Evolutionary conservation across 2,888 invertebrate genomes (phyloP).

Genomic region (Pyralis farinalis): DNA sequence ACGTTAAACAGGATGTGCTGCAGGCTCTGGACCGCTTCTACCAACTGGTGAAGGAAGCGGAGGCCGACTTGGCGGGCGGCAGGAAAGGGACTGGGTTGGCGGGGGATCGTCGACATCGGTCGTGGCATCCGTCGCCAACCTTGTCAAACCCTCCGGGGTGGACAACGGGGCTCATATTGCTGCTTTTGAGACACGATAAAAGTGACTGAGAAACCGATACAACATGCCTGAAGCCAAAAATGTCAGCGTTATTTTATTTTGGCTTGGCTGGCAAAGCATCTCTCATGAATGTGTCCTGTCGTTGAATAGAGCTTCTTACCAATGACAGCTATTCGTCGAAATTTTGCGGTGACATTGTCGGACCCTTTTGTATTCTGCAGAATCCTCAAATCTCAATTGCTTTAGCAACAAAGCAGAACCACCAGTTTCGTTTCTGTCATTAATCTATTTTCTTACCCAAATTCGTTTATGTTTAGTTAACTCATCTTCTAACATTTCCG

Average conservation of each 20-base stretch:
- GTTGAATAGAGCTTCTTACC: conserved; percentile 24
- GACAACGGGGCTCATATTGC: no score
- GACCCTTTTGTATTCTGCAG: conserved; percentile 9
- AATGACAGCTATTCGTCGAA: conserved; percentile 23
- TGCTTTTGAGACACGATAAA: no score
- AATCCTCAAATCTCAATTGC: conserved; percentile 7
- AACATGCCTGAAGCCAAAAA: conserved; percentile 30
- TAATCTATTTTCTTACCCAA: conserved; percentile 8
- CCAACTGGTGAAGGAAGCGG: no score
- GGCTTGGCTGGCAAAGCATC: conserved; percentile 29
- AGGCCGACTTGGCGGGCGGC: no score
- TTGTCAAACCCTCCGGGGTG: no score
- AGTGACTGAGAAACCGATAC: no score
- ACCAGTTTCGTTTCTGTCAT: conserved; percentile 4
- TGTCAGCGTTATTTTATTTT: conserved; percentile 31
- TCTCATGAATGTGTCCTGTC: conserved; percentile 28
- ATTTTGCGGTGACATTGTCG: conserved; percentile 20
- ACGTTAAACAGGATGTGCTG: no score
- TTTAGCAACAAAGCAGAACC: conserved; percentile 8
- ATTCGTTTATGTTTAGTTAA: conserved; percentile 5
- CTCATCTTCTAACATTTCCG: conserved; percentile 2
- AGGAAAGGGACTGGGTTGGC: no score
- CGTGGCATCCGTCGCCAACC: no score
- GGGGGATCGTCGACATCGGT: no score
- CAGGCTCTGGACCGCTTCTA: no score